Evolutionary conservation across 1,140 invertebrate genomes (phyloP).

Genomic region (Bombus difficillimus): DNA sequence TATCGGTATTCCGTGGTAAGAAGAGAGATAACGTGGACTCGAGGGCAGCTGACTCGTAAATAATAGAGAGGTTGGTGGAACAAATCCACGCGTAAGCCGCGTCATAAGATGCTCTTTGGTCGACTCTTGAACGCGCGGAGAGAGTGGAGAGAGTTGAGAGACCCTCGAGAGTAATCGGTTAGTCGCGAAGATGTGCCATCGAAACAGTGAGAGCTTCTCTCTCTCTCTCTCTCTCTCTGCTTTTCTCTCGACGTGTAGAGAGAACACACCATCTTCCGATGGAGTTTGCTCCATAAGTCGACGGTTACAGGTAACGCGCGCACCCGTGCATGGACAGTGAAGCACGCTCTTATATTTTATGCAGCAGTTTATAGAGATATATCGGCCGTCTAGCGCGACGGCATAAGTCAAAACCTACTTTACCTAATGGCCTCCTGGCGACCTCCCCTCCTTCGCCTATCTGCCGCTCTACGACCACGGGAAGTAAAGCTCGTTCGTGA

Average conservation of each 20-base stretch:
- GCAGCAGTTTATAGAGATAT: conserved; percentile 77
- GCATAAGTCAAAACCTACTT: conserved; percentile 81
- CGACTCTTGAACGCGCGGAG: background rate
- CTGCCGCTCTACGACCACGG: conserved; percentile 39
- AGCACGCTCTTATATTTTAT: conserved; percentile 75
- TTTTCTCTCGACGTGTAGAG: background rate
- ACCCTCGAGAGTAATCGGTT: conserved; percentile 50
- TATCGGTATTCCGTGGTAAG: background rate
- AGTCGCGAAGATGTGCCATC: conserved; percentile 27
- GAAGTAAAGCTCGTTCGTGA: conserved; percentile 52
- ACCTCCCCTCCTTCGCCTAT: conserved; percentile 44
- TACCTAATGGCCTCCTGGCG: conserved; percentile 76
- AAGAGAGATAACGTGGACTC: no score
- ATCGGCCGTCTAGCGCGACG: conserved; percentile 69
- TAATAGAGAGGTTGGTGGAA: conserved; percentile 13
- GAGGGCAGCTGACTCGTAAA: conserved; percentile 17
- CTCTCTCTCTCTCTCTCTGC: conserved; percentile 14
- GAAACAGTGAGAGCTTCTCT: conserved; percentile 18
- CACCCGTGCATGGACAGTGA: conserved; percentile 23
- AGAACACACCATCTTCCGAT: conserved; percentile 53
- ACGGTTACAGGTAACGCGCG: conserved; percentile 49
- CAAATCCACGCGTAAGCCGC: conserved; percentile 23
- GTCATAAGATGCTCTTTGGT: background rate
- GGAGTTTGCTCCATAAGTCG: conserved; percentile 53
- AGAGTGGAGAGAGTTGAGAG: background rate